A percentile compares a stretch with the other conserved stretches of the same genome.
Conservation (phyloP, 1,140 invertebrate genomes). For the Popillia japonica region DNA sequence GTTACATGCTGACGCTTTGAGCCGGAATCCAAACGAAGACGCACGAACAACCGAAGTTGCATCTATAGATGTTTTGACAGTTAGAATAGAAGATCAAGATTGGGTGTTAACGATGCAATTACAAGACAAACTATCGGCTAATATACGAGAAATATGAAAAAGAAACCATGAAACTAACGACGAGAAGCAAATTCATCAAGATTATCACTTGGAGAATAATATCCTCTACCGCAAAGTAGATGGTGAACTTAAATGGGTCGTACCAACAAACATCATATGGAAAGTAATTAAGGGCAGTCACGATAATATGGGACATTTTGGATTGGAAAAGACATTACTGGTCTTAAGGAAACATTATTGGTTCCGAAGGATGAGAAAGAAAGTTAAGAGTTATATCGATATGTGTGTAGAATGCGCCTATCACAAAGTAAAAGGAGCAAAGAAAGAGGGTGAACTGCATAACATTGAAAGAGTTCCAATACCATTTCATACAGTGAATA, state of each 20-base stretch:
- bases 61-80: neutral
- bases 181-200: neutral
- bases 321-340: slow-evolving; percentile 50
- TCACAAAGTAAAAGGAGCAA: neutral
- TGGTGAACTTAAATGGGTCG: slow-evolving; percentile 48
- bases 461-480: slow-evolving; percentile 52
- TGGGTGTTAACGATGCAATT: neutral
- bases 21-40: neutral
- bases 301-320: slow-evolving; percentile 56
- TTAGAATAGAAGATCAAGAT: neutral
- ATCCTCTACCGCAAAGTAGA: neutral
- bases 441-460: slow-evolving; percentile 43
- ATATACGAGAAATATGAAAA: neutral
- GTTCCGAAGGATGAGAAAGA: slow-evolving; percentile 48
- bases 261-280: slow-evolving; percentile 47
- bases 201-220: neutral
- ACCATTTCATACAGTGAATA: slow-evolving; percentile 55
- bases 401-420: slow-evolving; percentile 13
- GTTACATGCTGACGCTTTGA: neutral
- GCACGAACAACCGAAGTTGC: neutral
- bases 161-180: neutral
- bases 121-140: neutral
- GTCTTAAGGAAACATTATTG: slow-evolving; percentile 53
- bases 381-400: slow-evolving; percentile 14
- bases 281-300: slow-evolving; percentile 51